phyloP scores from a whole-genome alignment of 1,140 invertebrate species.

The Brachionus sp. region DNA sequence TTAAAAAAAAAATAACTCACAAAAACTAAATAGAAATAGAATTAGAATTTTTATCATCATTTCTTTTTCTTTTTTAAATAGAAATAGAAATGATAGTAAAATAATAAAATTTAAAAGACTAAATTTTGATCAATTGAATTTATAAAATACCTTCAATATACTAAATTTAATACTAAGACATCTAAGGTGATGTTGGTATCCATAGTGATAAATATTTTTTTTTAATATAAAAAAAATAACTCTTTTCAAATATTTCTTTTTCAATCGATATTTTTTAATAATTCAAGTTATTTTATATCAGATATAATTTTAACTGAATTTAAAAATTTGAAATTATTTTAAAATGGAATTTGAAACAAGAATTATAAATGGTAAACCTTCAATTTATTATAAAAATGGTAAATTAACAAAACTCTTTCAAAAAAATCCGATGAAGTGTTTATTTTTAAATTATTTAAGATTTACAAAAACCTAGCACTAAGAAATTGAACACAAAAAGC shows the following conservation, averaged over 20 bases:
- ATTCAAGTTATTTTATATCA: neutral
- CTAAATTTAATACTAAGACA: neutral
- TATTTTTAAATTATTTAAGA: neutral
- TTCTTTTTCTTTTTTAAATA: neutral
- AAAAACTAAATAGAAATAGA: no score
- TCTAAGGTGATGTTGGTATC: neutral
- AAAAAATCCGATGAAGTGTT: no score
- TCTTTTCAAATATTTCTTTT: neutral
- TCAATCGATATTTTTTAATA: neutral
- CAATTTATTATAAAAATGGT: slow-evolving; percentile 36
- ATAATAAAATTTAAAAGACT: neutral
- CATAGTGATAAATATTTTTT: neutral
- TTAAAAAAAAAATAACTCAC: no score
- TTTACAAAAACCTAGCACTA: neutral
- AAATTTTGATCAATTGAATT: neutral
- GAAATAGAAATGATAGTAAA: neutral
- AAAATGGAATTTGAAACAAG: slow-evolving; percentile 42
- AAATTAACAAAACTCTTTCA: neutral
- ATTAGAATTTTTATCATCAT: no score
- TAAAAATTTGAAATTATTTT: neutral
- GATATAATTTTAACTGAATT: neutral
- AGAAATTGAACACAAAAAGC: neutral
- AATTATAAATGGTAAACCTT: slow-evolving; percentile 41
- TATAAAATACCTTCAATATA: neutral
- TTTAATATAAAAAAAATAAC: neutral